Base-by-base conservation (phyloP, 2,888 invertebrate species). In the Phymatocera aterrima region DNA sequence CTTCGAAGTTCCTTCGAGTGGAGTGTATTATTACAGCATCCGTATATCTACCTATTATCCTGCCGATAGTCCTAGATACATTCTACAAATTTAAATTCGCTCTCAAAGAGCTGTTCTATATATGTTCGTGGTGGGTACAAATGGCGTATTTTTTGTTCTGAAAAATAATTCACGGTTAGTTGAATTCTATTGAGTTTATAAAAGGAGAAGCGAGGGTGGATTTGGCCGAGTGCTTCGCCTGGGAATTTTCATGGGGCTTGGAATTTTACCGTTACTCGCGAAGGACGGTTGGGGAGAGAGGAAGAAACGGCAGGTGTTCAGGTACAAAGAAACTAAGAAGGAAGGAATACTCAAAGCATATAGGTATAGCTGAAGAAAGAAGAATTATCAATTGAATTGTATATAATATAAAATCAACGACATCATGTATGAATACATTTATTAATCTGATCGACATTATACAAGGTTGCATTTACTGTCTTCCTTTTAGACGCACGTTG, bases 261-360 rank as follows among this genome's bases (percentile, higher is more conserved):
- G 78, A 82, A 81, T 82, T 84, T 83, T 84, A 88, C 85, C 83
- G 84, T 87, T 85, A 87, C 83, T 85, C 82, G 74, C 34, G 72
- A 77, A 81, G 79, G 82, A 82, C 81, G 82, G 78, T 68, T 84
- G 85, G 85, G 83, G 86, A 84, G 85, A 86, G 84, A 84, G 83
- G 82, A 64, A 51, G 79, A 57, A 37, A 84, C 83, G 85, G 85
- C 87, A 88, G 87, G 87, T 87, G 87, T 88, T 88, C 87, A 70
- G 82, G 84, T 84, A 88, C 86, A 87, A 87, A 88, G 87, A 87
- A 86, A 85, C 84, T 83, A 81, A 86, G n/a, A n/a, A n/a, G n/a
- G n/a, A 86, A 86, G 83, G 85, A 88, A 86, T 87, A 60, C 51
- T 51, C 51, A 51, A n/a, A 48, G 51, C 72, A 18, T 43, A 28